Evolutionary conservation across 2,888 invertebrate species (phyloP).

Genomic region (Erebia ligea): DNA sequence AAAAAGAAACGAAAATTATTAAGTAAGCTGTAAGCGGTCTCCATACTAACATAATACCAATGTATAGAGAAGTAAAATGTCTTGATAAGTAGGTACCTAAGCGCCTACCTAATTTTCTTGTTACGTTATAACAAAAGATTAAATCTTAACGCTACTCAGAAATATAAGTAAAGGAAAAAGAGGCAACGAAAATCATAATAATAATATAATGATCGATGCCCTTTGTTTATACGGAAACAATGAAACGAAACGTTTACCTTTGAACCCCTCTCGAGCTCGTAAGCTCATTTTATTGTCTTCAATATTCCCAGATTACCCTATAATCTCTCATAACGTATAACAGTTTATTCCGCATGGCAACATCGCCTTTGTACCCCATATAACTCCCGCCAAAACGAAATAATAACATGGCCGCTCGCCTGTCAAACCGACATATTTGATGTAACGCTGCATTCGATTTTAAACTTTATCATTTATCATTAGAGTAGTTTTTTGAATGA

Average conservation of each 20-base stretch:
- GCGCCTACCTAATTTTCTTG: background rate
- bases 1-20: too few relatives aligned
- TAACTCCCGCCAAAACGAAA: constrained; percentile 81
- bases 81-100: background rate
- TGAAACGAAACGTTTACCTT: constrained; percentile 57
- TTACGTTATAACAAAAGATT: background rate
- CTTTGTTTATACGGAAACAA: constrained; percentile 47
- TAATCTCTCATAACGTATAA: constrained; percentile 82
- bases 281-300: constrained; percentile 82
- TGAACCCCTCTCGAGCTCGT: constrained; percentile 58
- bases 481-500: constrained; percentile 46
- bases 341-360: constrained; percentile 83
- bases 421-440: constrained; percentile 45
- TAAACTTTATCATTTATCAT: constrained; percentile 31
- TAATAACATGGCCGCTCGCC: constrained; percentile 67
- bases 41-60: too few relatives aligned
- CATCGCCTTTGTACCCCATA: constrained; percentile 71
- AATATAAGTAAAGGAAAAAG: background rate
- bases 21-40: too few relatives aligned
- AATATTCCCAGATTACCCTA: constrained; percentile 81
- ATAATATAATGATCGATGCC: constrained; percentile 40
- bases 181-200: constrained; percentile 29
- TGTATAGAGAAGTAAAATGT: background rate
- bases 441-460: constrained; percentile 35
- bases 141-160: background rate